Conservation (phyloP, 1,140 invertebrate species). For the Euborellia annulipes region DNA sequence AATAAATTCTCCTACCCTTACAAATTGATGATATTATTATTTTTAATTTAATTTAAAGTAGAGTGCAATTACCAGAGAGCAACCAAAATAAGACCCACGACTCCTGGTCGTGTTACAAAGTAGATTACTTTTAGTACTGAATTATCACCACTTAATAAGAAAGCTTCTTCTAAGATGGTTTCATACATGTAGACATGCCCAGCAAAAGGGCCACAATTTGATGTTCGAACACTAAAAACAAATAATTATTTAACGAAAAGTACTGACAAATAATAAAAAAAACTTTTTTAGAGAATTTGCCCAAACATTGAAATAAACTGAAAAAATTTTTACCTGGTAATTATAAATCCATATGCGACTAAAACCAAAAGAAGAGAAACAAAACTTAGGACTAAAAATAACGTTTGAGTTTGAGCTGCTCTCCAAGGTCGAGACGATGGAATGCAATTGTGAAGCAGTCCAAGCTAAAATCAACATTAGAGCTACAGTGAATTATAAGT, state of each 20-base stretch:
- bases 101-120: constrained; percentile 33
- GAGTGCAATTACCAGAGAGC: constrained; percentile 34
- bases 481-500: neutral
- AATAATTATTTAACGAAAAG: constrained; percentile 13
- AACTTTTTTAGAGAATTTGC: neutral
- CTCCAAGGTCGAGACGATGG: constrained; percentile 44
- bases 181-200: constrained; percentile 30
- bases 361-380: constrained; percentile 40
- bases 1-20: neutral
- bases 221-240: constrained; percentile 27
- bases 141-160: constrained; percentile 25
- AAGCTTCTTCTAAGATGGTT: constrained; percentile 29
- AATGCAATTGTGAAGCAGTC: constrained; percentile 35
- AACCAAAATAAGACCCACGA: constrained; percentile 33
- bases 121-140: constrained; percentile 25
- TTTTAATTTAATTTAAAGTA: neutral
- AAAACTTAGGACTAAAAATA: constrained; percentile 48
- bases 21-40: neutral
- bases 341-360: constrained; percentile 37
- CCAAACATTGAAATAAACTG: neutral
- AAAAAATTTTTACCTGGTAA: constrained; percentile 29
- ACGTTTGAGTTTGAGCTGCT: constrained; percentile 51
- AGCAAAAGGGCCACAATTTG: constrained; percentile 39
- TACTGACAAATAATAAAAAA: constrained; percentile 4
- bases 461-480: constrained; percentile 9